phyloP scores from a whole-genome alignment of 2,113 vertebrate genomes.

The Odocoileus virginianus region DNA sequence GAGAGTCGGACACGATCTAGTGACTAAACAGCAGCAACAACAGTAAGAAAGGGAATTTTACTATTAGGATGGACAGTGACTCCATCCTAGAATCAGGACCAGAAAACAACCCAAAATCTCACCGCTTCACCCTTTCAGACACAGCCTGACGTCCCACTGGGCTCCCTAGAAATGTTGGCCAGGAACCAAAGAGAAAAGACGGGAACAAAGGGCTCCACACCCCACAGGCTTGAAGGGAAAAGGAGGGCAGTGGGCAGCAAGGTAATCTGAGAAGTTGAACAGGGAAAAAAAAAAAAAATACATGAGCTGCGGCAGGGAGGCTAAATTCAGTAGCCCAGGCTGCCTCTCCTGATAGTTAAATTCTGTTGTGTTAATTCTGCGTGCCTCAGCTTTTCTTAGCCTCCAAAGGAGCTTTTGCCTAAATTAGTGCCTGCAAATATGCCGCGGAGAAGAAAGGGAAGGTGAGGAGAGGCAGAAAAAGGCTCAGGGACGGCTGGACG shows the following conservation, averaged over 20 bases:
- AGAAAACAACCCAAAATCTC: neutral
- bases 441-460: neutral
- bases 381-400: neutral
- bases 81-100: neutral
- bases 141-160: neutral
- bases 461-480: neutral
- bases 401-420: neutral
- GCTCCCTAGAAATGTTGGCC: neutral
- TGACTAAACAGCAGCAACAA: neutral
- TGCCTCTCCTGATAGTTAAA: neutral
- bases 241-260: neutral
- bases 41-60: neutral
- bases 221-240: neutral
- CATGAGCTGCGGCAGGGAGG: neutral
- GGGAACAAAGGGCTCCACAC: neutral
- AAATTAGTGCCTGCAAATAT: neutral
- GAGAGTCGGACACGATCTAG: neutral
- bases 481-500: accelerated
- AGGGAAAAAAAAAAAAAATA: neutral
- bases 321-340: neutral
- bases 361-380: neutral
- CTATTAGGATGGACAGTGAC: neutral
- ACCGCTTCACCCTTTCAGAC: neutral
- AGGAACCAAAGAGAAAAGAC: neutral
- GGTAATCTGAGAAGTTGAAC: neutral